Evolutionary conservation across 2,797 vertebrate species (phyloP).

Genomic region (Malurus splendens): DNA sequence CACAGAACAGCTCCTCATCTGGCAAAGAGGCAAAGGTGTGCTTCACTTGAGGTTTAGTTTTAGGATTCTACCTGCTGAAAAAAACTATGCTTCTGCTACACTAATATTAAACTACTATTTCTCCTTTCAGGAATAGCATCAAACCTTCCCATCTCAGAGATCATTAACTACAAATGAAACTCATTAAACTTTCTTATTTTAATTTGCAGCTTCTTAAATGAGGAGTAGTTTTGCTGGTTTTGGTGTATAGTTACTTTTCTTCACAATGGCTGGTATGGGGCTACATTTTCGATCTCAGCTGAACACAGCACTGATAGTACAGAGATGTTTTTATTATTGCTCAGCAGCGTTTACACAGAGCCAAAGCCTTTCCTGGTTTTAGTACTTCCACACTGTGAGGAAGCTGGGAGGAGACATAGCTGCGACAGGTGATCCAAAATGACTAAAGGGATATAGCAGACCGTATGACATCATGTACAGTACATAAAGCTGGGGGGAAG

Average conservation of each 20-base stretch:
- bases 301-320: background rate
- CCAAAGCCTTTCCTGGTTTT: background rate
- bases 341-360: background rate
- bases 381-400: rapidly evolving
- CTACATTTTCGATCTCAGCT: background rate
- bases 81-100: background rate
- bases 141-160: background rate
- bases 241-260: background rate
- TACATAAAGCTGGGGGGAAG: background rate
- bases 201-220: background rate
- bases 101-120: background rate
- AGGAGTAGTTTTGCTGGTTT: background rate
- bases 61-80: background rate
- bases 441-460: background rate
- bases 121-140: background rate
- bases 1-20: background rate
- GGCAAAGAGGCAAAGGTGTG: background rate
- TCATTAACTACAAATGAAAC: background rate
- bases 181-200: background rate
- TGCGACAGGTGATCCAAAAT: background rate
- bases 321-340: background rate
- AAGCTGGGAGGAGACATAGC: background rate
- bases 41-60: background rate
- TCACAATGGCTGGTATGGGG: too few species aligned
- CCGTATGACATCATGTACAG: too few species aligned